Evolutionary conservation across 92 coral and sea anemone genomes (phyloP).

Genomic region (Pocillopora grandis): DNA sequence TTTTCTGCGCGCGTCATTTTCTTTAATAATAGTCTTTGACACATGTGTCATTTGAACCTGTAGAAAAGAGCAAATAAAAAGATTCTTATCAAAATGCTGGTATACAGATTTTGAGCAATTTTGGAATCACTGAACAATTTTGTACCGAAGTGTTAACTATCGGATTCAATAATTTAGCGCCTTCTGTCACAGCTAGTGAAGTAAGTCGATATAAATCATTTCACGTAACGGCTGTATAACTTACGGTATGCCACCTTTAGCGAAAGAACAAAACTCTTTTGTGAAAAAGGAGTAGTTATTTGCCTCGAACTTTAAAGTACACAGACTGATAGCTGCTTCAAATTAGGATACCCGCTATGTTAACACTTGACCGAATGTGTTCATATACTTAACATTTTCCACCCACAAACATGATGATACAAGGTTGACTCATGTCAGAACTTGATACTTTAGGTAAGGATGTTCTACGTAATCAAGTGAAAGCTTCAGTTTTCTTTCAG

Average conservation of each 20-base stretch:
- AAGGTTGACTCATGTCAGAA: not conserved
- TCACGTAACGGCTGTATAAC: no score
- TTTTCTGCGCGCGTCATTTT: not conserved
- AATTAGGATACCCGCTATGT: no score
- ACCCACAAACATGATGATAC: not conserved
- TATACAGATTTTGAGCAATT: not conserved
- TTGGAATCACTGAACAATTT: not conserved
- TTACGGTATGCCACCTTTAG: no score
- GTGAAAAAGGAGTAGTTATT: no score
- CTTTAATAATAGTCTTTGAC: not conserved
- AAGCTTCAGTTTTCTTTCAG: not conserved
- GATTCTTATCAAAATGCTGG: constrained; percentile 6
- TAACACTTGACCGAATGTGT: not conserved
- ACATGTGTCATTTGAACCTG: not conserved
- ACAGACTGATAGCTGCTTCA: no score
- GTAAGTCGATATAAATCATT: no score
- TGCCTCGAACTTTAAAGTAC: no score
- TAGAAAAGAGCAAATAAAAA: not conserved
- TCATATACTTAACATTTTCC: not conserved
- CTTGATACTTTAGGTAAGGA: constrained; percentile 23
- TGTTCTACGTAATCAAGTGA: not conserved
- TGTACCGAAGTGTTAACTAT: not conserved
- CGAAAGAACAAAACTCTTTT: no score
- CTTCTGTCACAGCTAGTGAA: no score
- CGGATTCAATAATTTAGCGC: not conserved